Evolutionary conservation across 53 echinoderm and acorn worm species (phyloP).

Genomic region (Holothuria leucospilota): DNA sequence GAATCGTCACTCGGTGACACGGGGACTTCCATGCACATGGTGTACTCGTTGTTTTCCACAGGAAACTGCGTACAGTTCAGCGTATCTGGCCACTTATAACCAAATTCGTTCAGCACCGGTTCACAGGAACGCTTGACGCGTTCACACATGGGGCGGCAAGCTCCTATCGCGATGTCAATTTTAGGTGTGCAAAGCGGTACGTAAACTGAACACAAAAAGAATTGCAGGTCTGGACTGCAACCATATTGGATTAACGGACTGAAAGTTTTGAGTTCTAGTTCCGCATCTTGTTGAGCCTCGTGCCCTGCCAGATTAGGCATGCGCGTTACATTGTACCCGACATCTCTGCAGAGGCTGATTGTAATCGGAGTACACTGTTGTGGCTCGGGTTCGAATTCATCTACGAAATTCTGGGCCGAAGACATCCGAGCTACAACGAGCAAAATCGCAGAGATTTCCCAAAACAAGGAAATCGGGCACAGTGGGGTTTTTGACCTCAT

Average conservation of each 20-base stretch:
- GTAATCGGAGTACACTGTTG: conserved; percentile 88
- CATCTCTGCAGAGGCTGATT: conserved; percentile 80
- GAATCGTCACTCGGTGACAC: conserved; percentile 44
- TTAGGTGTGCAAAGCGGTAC: conserved; percentile 92
- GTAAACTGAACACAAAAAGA: conserved; percentile 98
- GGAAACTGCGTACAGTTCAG: conserved; percentile 96
- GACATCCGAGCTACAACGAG: neutral
- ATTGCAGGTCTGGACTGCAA: conserved; percentile 76
- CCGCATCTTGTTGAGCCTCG: conserved; percentile 93
- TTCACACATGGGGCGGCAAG: conserved; percentile 94
- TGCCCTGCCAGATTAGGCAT: conserved; percentile 98
- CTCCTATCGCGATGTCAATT: conserved; percentile 89
- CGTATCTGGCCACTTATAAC: conserved; percentile 89
- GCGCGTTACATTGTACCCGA: conserved; percentile 94
- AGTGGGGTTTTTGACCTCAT: conserved; percentile 42
- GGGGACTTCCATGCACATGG: conserved; percentile 92
- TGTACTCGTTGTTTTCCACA: conserved; percentile 65
- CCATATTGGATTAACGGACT: conserved; percentile 98
- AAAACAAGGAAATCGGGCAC: conserved; percentile 44
- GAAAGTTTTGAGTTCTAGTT: conserved; percentile 90
- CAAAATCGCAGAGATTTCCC: neutral
- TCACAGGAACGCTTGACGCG: conserved; percentile 85
- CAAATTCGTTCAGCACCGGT: conserved; percentile 94
- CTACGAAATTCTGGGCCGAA: conserved; percentile 67
- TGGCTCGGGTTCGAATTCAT: conserved; percentile 91